These are phyloP conservation scores for Dione vanillae DNA, from an alignment of 2,888 invertebrate genomes.

Conservation along the genomic window DNA sequence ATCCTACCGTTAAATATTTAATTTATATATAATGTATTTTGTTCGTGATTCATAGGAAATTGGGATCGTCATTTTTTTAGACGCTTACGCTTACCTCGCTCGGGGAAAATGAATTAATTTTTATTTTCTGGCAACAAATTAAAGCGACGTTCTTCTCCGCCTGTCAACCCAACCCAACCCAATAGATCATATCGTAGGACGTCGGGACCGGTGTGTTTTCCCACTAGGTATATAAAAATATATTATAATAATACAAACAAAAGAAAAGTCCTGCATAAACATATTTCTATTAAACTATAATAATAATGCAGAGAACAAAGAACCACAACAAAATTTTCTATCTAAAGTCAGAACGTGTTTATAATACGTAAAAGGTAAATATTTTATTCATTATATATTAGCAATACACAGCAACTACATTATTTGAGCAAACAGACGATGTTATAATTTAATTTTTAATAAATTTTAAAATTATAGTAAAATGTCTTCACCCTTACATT, in stretches of 20 bases:
- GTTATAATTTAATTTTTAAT: neutral
- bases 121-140: too few relatives aligned
- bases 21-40: neutral
- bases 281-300: conserved; percentile 12
- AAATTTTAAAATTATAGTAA: too few relatives aligned
- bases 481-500: too few relatives aligned
- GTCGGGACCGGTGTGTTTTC: too few relatives aligned
- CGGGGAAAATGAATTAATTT: too few relatives aligned
- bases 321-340: neutral
- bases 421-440: neutral
- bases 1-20: conserved; percentile 27
- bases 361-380: neutral
- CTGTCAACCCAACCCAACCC: too few relatives aligned
- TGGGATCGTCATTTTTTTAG: too few relatives aligned
- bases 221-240: too few relatives aligned
- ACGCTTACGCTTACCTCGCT: too few relatives aligned
- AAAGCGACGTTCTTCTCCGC: too few relatives aligned
- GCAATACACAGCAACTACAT: neutral
- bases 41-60: too few relatives aligned
- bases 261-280: neutral
- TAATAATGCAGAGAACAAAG: conserved; percentile 22
- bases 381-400: neutral
- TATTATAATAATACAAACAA: neutral
- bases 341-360: conserved; percentile 16
- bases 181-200: too few relatives aligned